Base-by-base conservation (phyloP, 1,140 invertebrate genomes). In the Rhagoletis pomonella region DNA sequence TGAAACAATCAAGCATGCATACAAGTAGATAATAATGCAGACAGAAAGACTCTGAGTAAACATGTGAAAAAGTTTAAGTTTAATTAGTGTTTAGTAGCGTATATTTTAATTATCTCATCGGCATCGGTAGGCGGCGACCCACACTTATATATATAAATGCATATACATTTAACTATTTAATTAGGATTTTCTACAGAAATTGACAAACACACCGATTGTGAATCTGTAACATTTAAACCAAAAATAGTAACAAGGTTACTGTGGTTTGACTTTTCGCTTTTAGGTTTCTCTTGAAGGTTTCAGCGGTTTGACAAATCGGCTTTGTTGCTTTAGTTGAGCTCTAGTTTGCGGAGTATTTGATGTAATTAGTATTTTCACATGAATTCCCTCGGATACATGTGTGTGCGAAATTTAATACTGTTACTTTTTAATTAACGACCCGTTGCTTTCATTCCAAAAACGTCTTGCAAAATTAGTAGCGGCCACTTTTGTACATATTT, bases 211-310 rank as follows among this genome's bases (percentile, higher is more conserved):
- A 69, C 67, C 42, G 42, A 42, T 73, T 73, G 10, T 69, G 67
- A 14, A 42, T 44, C 42, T 42, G 14, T 12, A 73, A 73, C 10
- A 39, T 73, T 17, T 14, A 42, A 29, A 47, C 67, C 39, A 4
- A 73, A 65, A 73, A 47, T 73, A 73, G 67, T 73, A 73, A 73
- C 67, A 73, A 73, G 67, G 67, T 73, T 73, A 73, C 44, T 73
- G 67, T 73, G 67, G 67, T 73, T 62, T 47, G 67, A 14, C 67
- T 44, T 73, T 73, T 17, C 67, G 67, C 67, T 73, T 73, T 47
- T 14, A 73, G 60, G 67, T 73, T 12, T 47, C 67, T 4, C 67
- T 47, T 14, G 67, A 17, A 73, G 42, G 67, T 6, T 44, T 67
- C 44, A 73, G 67, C 44, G 67, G 67, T 39, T 73, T 73, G 67